Percentiles rank a stretch among this genome's conserved stretches.
phyloP scores from a whole-genome alignment of 2,888 invertebrate genomes.

The Petrolisthes manimaculis region DNA sequence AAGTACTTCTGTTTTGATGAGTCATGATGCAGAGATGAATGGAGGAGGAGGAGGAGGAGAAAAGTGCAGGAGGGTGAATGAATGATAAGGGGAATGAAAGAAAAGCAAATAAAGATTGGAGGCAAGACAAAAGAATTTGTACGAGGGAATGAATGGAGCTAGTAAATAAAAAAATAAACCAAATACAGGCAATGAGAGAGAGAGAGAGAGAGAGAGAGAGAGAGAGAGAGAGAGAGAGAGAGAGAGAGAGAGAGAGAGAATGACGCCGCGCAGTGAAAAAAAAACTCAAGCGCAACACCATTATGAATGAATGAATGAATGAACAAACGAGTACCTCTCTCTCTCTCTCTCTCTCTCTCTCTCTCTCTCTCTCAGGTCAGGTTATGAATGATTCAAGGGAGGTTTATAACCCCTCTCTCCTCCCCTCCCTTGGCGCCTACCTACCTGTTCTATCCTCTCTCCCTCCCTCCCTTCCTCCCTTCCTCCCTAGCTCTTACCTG shows the following conservation, averaged over 20 bases:
- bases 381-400: conserved; percentile 25
- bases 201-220: background rate
- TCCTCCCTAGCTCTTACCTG: too few species aligned
- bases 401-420: too few species aligned
- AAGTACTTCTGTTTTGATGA: too few species aligned
- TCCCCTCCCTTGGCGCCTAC: too few species aligned
- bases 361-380: background rate
- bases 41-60: background rate
- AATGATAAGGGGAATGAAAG: background rate
- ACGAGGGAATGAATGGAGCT: too few species aligned
- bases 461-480: too few species aligned
- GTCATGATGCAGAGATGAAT: too few species aligned
- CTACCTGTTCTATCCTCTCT: too few species aligned
- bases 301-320: conserved; percentile 21
- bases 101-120: background rate
- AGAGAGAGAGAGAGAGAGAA: conserved; percentile 7
- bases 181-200: too few species aligned
- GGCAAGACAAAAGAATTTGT: background rate
- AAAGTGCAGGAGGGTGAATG: background rate
- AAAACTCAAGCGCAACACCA: background rate
- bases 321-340: background rate
- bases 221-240: conserved; percentile 1
- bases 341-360: conserved; percentile 29
- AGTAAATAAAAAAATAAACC: too few species aligned
- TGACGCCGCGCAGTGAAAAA: too few species aligned